Percentiles rank a stretch among this genome's conserved stretches.
Conservation (phyloP, 30 jellyfish, hydroid and myxozoan species). For the Chrysaora quinquecirrha region DNA sequence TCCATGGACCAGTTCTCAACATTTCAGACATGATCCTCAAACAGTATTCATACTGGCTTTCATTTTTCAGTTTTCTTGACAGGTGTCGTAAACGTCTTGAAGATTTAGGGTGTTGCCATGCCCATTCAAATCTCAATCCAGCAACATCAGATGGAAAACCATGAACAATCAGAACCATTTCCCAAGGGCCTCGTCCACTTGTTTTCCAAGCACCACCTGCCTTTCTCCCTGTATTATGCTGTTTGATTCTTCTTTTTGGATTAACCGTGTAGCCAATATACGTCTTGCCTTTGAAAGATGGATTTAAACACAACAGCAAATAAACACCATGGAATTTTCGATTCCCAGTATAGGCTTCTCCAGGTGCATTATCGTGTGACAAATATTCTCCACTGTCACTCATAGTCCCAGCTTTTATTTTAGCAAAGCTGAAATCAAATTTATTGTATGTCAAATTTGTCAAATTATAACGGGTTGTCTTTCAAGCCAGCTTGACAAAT, state of each 20-base stretch:
- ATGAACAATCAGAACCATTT: slow-evolving; percentile 93
- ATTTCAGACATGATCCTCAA: slow-evolving; percentile 79
- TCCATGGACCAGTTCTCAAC: slow-evolving; percentile 95
- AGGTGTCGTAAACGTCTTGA: slow-evolving; percentile 82
- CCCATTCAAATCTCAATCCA: slow-evolving; percentile 99
- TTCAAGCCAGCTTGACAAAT: no score
- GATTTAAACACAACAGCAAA: slow-evolving; percentile 69
- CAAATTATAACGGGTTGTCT: no score
- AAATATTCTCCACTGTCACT: not conserved
- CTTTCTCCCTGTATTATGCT: slow-evolving; percentile 81
- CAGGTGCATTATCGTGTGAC: not conserved
- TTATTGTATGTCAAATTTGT: no score
- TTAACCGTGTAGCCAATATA: slow-evolving; percentile 96
- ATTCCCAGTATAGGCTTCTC: slow-evolving; percentile 34
- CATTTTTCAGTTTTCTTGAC: slow-evolving; percentile 46
- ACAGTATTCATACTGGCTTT: slow-evolving; percentile 43
- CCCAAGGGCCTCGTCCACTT: slow-evolving; percentile 99
- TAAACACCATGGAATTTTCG: slow-evolving; percentile 88
- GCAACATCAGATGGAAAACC: slow-evolving; percentile 90
- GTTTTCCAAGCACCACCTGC: slow-evolving; percentile 99
- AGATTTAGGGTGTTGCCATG: slow-evolving; percentile 96
- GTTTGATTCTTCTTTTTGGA: slow-evolving; percentile 89
- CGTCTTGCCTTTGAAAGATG: slow-evolving; percentile 70
- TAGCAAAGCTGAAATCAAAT: no score
- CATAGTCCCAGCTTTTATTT: no score